Evolutionary conservation across 2,888 invertebrate genomes (phyloP).

Genomic region (Acleris sparsana): DNA sequence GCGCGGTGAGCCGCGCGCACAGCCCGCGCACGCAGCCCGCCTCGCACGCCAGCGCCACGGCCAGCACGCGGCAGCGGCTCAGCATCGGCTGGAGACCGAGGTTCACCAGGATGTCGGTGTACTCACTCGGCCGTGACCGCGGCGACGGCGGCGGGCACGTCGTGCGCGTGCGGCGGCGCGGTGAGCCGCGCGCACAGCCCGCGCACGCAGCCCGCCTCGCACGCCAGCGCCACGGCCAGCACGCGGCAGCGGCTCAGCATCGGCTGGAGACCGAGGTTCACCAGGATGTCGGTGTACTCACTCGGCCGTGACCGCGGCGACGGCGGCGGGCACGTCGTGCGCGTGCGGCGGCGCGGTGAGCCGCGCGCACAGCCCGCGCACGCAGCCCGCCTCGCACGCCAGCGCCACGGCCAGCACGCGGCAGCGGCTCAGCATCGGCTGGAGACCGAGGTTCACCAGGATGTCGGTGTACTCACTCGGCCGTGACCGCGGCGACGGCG

Average conservation of each 20-base stretch:
- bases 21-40: slow-evolving; percentile 58
- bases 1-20: slow-evolving; percentile 54
- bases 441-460: slow-evolving; percentile 56
- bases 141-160: slow-evolving; percentile 46
- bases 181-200: slow-evolving; percentile 53
- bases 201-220: slow-evolving; percentile 61
- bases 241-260: slow-evolving; percentile 56
- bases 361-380: slow-evolving; percentile 55
- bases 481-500: slow-evolving; percentile 45
- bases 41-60: slow-evolving; percentile 66
- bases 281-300: slow-evolving; percentile 54
- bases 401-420: slow-evolving; percentile 66
- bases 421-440: slow-evolving; percentile 51
- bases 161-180: slow-evolving; percentile 52
- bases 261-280: slow-evolving; percentile 55
- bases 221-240: slow-evolving; percentile 65
- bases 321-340: slow-evolving; percentile 45
- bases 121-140: slow-evolving; percentile 50
- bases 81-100: slow-evolving; percentile 56
- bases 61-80: slow-evolving; percentile 59
- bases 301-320: slow-evolving; percentile 46
- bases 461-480: slow-evolving; percentile 53
- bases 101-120: slow-evolving; percentile 42
- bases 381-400: slow-evolving; percentile 61
- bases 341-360: slow-evolving; percentile 55